These are phyloP conservation scores for Drosophila kepulauana DNA, from an alignment of 1,140 invertebrate species.

Conservation along the genomic window DNA sequence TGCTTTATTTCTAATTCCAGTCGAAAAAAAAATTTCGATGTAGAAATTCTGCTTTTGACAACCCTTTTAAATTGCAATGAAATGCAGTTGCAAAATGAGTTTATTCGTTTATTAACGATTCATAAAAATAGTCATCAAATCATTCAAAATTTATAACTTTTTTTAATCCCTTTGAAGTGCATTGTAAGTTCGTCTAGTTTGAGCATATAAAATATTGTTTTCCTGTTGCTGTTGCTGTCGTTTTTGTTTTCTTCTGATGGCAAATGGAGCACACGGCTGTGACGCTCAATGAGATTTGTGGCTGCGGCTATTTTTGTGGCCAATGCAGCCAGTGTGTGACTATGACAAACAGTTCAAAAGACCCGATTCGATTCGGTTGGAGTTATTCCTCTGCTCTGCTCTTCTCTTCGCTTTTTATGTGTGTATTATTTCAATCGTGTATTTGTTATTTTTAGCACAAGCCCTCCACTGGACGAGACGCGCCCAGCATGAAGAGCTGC, in stretches of 20 bases:
- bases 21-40: too few relatives aligned
- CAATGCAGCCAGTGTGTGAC: conserved; percentile 47
- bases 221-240: neutral
- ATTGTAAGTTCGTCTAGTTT: neutral
- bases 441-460: conserved; percentile 75
- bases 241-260: conserved; percentile 8
- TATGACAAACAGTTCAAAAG: conserved; percentile 77
- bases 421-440: conserved; percentile 21
- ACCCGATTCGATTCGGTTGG: conserved; percentile 47
- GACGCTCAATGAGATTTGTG: conserved; percentile 73
- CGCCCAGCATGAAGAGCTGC: conserved; percentile 39
- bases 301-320: conserved; percentile 69
- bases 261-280: conserved; percentile 65
- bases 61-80: too few relatives aligned
- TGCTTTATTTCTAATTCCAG: too few relatives aligned
- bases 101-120: too few relatives aligned
- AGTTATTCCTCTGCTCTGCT: conserved; percentile 13
- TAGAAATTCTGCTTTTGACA: too few relatives aligned
- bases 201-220: conserved; percentile 5
- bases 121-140: too few relatives aligned
- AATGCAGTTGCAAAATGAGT: too few relatives aligned
- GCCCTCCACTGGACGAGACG: conserved; percentile 39
- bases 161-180: neutral
- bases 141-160: too few relatives aligned
- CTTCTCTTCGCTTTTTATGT: too few relatives aligned